Base-by-base conservation (phyloP, 2,113 vertebrate species). In the Hippocampus barbouri region DNA sequence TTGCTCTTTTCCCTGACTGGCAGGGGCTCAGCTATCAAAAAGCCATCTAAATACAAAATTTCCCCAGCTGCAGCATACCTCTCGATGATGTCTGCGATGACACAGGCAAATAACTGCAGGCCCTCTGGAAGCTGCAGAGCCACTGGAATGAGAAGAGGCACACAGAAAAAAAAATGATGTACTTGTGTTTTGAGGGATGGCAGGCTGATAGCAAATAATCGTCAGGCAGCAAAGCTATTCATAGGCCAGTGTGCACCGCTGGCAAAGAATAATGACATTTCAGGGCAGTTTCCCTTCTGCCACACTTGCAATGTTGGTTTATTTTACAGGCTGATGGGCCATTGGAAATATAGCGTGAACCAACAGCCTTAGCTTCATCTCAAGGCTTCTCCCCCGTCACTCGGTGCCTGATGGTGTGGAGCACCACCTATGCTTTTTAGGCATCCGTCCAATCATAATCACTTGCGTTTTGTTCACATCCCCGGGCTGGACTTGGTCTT, bases 121-220 rank as follows among this genome's bases (percentile, higher is more conserved):
- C 97, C 97, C 81, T 99, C 97, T 0, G 97, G 97, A 93, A 99
- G 95, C 91, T 99, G 97, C 83, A 99, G 86, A 60, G 97, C 97
- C 89, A 99, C 97, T 98, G 89, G 40, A 74, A 75, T 71, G 79
- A 75, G 72, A 5, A 16, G 62, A 73, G 57, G 51, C 79, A 88
- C 69, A 87, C 21, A 80, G 69, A 86, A 57, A 70, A 87, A 47
- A 10, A 79, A 73, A 69, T 74, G 77, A 75, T 56, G 78, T 34
- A 56, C 41, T 70, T 71, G 25, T 18, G 45, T 34, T 72, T 73
- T 47, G 66, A 89, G 68, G 70, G 75, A 83, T 53, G 27, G 69
- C 68, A 72, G 71, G 66, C 71, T 47, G 61, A 76, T 80, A 79
- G 80, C 80, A 72, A 74, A 81, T 79, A 82, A 74, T 72, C 73